Evolutionary conservation across 2,113 vertebrate genomes (phyloP).

Genomic region (Etia nguti): DNA sequence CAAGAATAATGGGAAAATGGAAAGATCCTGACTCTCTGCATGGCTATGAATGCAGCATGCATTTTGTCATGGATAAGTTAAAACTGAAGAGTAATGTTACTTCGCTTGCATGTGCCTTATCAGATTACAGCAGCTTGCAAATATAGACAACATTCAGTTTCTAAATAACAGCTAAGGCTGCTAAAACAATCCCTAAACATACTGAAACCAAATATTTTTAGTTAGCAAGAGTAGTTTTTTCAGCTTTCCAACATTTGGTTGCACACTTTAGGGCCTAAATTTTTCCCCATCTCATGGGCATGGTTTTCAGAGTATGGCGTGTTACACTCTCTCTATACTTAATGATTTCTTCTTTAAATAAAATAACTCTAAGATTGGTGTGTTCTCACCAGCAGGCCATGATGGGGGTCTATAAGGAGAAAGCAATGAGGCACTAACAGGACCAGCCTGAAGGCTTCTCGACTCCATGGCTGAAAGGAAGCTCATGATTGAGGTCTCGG

Average conservation of each 20-base stretch:
- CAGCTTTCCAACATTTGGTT: neutral
- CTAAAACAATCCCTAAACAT: neutral
- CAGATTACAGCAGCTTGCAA: neutral
- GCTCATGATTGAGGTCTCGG: constrained; percentile 93
- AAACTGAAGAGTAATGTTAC: neutral
- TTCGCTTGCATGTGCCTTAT: neutral
- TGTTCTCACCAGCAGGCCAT: constrained; percentile 87
- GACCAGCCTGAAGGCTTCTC: constrained; percentile 85
- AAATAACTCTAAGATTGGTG: neutral
- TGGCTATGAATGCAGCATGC: neutral
- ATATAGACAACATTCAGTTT: neutral
- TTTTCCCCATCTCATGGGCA: neutral
- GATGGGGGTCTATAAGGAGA: constrained; percentile 91
- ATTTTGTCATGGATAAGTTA: neutral
- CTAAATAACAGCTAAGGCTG: neutral
- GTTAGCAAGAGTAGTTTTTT: neutral
- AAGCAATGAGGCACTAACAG: constrained; percentile 87
- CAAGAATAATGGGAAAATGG: neutral
- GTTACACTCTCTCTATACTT: neutral
- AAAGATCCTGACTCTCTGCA: neutral
- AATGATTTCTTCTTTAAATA: neutral
- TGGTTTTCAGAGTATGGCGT: neutral
- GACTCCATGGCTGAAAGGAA: constrained; percentile 93
- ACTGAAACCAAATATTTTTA: neutral
- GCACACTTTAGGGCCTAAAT: neutral